phyloP scores from a whole-genome alignment of 92 coral and sea anemone species.

The Epizoanthus illoricatus region DNA sequence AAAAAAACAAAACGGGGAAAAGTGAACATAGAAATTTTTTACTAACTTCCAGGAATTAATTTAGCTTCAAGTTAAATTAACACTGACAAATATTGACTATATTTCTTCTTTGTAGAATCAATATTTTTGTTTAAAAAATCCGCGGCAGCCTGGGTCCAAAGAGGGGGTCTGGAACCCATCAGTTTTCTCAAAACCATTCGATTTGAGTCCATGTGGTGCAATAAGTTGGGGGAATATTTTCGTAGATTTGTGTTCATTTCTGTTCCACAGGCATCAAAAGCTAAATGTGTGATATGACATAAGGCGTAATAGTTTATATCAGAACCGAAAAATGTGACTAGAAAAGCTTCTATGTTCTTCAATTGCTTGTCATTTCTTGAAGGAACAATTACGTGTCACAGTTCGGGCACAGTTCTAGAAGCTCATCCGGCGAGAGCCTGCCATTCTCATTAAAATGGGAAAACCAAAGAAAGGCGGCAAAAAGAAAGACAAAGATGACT shows the following conservation, averaged over 20 bases:
- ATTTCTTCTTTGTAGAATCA: neutral
- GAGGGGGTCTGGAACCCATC: conserved; percentile 23
- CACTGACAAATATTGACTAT: neutral
- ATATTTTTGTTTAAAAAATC: neutral
- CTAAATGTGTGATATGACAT: neutral
- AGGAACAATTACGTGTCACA: conserved; percentile 29
- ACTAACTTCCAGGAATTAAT: neutral
- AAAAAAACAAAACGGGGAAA: no score
- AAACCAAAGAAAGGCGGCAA: conserved; percentile 91
- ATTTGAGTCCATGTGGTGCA: conserved; percentile 28
- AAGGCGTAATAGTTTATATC: neutral
- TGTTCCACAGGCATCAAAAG: neutral
- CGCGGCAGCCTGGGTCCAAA: neutral
- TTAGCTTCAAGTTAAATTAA: neutral
- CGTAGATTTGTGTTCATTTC: neutral
- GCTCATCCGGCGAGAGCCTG: neutral
- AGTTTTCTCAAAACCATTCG: conserved; percentile 1
- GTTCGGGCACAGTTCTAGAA: no score
- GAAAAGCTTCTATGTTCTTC: neutral
- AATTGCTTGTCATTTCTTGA: neutral
- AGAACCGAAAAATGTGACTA: conserved; percentile 13
- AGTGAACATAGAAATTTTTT: neutral
- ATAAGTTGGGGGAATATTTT: no score
- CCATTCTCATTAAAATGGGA: conserved; percentile 62
- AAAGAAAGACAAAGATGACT: conserved; percentile 87